Evolutionary conservation across 2,797 vertebrate genomes (phyloP), one percentile per base, ranked within the genome.

Genomic region (Poecile montanus): DNA sequence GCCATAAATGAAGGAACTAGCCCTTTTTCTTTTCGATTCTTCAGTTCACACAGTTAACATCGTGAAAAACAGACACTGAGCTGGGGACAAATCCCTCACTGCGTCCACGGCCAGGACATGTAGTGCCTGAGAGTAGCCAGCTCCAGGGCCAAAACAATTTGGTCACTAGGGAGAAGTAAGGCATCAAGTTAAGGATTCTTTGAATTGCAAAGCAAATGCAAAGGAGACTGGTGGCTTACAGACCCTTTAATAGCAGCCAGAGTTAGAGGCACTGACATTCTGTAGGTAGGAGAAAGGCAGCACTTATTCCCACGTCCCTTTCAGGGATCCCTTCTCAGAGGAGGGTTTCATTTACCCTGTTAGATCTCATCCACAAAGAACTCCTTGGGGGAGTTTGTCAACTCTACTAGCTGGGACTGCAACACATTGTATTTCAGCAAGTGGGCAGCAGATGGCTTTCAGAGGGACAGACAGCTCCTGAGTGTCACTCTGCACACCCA

Each of bases 401-500:
- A 3, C 20, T 71, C 44, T 11, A 4, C 9, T 19, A 25, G 11
- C 16, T 60, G 48, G 13, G 13, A 25, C 32, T 3, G 11, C 32
- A 36, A 4, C 4, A 0, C 14, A 36, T 47, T 27, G 19, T 63
- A 1, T n/a, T 90, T 34, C 71, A 63, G 50, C 34, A 54, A n/a
- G 29, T 10, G 18, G 26, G 20, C 45, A 85, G 57, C 21, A 51
- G 14, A 2, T 1, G 2, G 5, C 19, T 70, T 83, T 54, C 34
- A 34, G 38, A 70, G 13, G 45, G 22, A 74, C 16, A 22, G 48
- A 2, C 16, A 57, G 27, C 30, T 57, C 45, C 63, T 32, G 2
- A 0, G 0, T 2, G 8, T 26, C 30, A 1, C 19, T 3, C 14
- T 1, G 8, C 36, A 9, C 2, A 23, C 2, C 8, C 21, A 7